These are phyloP conservation scores for Antheraea pernyi DNA, from an alignment of 1,140 invertebrate genomes.

Conservation along the genomic window DNA sequence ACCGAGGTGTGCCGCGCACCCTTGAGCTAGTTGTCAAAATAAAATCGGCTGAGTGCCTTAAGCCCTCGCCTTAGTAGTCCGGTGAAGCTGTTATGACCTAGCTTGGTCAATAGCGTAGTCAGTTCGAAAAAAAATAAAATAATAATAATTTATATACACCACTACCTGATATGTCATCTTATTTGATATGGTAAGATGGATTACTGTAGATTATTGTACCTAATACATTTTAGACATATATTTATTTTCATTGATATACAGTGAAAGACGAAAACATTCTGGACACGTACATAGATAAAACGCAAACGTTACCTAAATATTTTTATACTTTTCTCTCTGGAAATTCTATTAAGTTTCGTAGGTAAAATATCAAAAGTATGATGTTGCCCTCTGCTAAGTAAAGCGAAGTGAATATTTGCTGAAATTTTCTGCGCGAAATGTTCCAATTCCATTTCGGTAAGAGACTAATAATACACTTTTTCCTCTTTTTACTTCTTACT, in stretches of 20 bases:
- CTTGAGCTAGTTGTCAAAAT: too few species aligned
- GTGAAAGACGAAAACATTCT: background rate
- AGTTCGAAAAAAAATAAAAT: too few species aligned
- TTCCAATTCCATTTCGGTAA: slow-evolving; percentile 79
- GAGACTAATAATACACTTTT: slow-evolving; percentile 78
- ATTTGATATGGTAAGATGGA: too few species aligned
- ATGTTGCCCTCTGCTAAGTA: slow-evolving; percentile 69
- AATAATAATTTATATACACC: too few species aligned
- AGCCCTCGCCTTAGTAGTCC: too few species aligned
- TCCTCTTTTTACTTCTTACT: slow-evolving; percentile 76
- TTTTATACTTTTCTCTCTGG: slow-evolving; percentile 42
- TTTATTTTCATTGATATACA: slow-evolving; percentile 1
- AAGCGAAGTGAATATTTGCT: slow-evolving; percentile 73
- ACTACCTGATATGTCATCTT: too few species aligned
- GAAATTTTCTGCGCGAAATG: slow-evolving; percentile 73
- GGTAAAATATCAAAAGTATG: slow-evolving; percentile 68
- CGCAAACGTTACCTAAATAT: slow-evolving; percentile 37
- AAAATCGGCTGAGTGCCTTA: too few species aligned
- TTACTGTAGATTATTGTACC: background rate
- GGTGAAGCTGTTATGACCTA: too few species aligned
- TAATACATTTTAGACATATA: background rate
- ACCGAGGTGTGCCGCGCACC: too few species aligned
- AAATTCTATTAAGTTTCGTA: slow-evolving; percentile 67
- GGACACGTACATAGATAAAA: slow-evolving; percentile 31
- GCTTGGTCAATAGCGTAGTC: too few species aligned